phyloP scores from a whole-genome alignment of 2,888 invertebrate genomes.

The Scaptomyza parva region DNA sequence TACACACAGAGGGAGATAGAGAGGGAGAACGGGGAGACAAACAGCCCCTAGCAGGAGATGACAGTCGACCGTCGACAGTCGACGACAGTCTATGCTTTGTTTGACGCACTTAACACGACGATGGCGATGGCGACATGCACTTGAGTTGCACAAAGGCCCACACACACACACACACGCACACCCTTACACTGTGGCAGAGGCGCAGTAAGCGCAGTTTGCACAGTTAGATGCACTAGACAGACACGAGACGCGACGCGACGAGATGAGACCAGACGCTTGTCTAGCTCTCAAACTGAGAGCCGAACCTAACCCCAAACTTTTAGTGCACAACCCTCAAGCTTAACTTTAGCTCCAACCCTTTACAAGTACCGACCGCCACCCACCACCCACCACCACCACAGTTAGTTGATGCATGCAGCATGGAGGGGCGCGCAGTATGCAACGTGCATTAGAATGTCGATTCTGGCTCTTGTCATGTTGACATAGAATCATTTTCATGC shows the following conservation, averaged over 20 bases:
- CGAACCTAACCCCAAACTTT: not conserved
- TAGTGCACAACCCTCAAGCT: conserved; percentile 16
- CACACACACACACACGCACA: conserved; percentile 17
- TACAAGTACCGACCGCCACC: no score
- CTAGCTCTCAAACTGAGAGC: conserved; percentile 39
- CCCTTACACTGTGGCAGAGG: not conserved
- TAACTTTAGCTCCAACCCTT: conserved; percentile 40
- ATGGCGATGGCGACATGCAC: conserved; percentile 83
- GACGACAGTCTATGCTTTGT: conserved; percentile 59
- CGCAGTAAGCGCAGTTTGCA: conserved; percentile 42
- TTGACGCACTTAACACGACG: conserved; percentile 83
- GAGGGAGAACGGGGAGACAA: not conserved
- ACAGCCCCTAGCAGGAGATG: conserved; percentile 48
- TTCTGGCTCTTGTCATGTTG: conserved; percentile 64
- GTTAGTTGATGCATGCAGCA: conserved; percentile 27
- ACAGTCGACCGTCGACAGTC: conserved; percentile 16
- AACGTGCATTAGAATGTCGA: conserved; percentile 54
- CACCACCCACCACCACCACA: conserved; percentile 33
- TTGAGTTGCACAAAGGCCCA: conserved; percentile 80
- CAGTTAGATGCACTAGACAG: conserved; percentile 82
- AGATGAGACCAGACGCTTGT: conserved; percentile 54
- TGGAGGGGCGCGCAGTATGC: conserved; percentile 35
- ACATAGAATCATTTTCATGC: conserved; percentile 76
- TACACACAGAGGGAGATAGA: not conserved
- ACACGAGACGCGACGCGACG: conserved; percentile 47